phyloP scores from a whole-genome alignment of 2,888 invertebrate species.

The Ypsolopha scabrella region DNA sequence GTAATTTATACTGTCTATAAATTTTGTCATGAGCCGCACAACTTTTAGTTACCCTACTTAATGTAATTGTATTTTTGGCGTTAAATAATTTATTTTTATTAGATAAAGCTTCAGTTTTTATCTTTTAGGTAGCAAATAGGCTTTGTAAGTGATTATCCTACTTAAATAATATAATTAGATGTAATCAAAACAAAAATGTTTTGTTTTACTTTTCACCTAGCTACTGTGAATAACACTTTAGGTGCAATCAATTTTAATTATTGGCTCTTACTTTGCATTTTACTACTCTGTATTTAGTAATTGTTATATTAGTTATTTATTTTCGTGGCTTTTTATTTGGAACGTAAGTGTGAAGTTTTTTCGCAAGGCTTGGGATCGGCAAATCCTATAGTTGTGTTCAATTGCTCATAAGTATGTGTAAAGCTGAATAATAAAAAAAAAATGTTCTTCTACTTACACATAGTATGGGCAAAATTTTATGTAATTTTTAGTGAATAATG shows the following conservation, averaged over 20 bases:
- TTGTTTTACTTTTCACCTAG: neutral
- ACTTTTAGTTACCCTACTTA: neutral
- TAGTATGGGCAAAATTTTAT: too few relatives aligned
- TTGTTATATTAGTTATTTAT: neutral
- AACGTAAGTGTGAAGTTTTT: too few relatives aligned
- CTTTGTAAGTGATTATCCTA: slow-evolving; percentile 8
- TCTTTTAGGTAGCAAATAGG: slow-evolving; percentile 4
- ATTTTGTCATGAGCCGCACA: neutral
- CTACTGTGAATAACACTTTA: neutral
- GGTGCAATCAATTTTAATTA: neutral
- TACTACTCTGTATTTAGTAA: neutral
- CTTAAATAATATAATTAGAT: slow-evolving; percentile 8
- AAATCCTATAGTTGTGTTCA: too few relatives aligned
- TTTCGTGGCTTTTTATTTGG: neutral
- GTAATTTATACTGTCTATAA: neutral
- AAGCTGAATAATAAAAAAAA: too few relatives aligned
- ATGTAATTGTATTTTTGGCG: slow-evolving; percentile 8
- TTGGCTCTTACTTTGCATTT: neutral
- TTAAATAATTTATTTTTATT: slow-evolving; percentile 4
- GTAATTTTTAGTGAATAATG: too few relatives aligned
- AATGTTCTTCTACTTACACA: too few relatives aligned
- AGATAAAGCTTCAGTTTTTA: slow-evolving; percentile 2
- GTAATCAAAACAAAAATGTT: slow-evolving; percentile 4
- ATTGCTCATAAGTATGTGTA: too few relatives aligned
- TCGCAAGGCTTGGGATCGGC: too few relatives aligned